phyloP scores from a whole-genome alignment of 2,888 invertebrate genomes.

The Rhimphoctona megacephalus region DNA sequence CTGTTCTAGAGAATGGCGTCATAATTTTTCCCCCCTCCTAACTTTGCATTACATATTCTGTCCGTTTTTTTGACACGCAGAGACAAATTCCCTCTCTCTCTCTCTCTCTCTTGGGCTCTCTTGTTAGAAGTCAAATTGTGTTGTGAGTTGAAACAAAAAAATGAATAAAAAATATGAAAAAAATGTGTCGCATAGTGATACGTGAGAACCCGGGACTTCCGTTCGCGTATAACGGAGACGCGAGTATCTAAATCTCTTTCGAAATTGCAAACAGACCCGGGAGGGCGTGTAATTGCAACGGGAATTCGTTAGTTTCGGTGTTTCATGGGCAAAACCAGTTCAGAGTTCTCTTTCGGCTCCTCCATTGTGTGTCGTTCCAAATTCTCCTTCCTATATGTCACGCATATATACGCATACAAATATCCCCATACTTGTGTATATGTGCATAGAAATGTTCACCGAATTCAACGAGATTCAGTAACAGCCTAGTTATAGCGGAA shows the following conservation, averaged over 20 bases:
- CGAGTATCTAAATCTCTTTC: constrained; percentile 60
- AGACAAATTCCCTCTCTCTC: background rate
- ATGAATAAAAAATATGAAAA: constrained; percentile 34
- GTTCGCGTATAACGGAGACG: constrained; percentile 36
- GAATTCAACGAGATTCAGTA: constrained; percentile 58
- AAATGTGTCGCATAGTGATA: constrained; percentile 46
- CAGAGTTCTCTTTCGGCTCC: constrained; percentile 39
- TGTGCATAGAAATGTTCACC: constrained; percentile 31
- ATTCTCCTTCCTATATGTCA: constrained; percentile 30
- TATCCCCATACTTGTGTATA: constrained; percentile 10
- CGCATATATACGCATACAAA: background rate
- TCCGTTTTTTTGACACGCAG: background rate
- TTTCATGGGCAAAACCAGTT: constrained; percentile 49
- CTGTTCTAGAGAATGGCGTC: constrained; percentile 1
- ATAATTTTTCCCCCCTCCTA: background rate
- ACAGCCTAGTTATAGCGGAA: constrained; percentile 49
- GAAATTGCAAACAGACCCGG: constrained; percentile 63
- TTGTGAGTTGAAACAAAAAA: background rate
- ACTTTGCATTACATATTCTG: background rate
- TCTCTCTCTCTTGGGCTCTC: background rate
- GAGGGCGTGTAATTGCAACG: constrained; percentile 64
- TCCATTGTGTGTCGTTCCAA: constrained; percentile 37
- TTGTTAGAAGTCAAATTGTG: constrained; percentile 2
- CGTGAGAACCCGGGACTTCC: constrained; percentile 55
- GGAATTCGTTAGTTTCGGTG: constrained; percentile 62